These are phyloP conservation scores for Mesorhabditis sp. DNA, from an alignment of 2,888 invertebrate genomes.

Conservation along the genomic window DNA sequence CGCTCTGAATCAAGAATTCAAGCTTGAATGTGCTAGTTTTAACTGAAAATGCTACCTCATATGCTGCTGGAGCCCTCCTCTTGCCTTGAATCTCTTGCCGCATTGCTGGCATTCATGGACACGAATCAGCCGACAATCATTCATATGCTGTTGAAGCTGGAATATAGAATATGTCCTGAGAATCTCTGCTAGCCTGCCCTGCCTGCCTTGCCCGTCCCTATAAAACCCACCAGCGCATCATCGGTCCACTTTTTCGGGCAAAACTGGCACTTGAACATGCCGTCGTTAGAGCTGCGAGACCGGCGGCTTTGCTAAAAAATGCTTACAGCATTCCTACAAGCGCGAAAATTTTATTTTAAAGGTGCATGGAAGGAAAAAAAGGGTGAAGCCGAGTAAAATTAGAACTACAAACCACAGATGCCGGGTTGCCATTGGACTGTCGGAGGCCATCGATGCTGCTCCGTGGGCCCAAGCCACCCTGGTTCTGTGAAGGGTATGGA, in stretches of 20 bases:
- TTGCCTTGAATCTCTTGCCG: conserved; percentile 48
- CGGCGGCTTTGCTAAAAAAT: conserved; percentile 14
- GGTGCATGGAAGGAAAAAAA: not conserved
- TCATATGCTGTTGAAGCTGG: conserved; percentile 49
- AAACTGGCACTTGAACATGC: conserved; percentile 45
- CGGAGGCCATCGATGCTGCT: not conserved
- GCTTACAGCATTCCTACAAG: not conserved
- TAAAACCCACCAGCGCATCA: conserved; percentile 28
- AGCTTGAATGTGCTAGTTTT: too few species aligned
- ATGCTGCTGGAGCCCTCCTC: conserved; percentile 56
- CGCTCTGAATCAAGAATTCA: too few species aligned
- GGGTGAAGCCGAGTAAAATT: not conserved
- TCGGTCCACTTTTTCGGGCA: conserved; percentile 48
- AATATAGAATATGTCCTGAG: conserved; percentile 9
- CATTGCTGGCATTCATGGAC: conserved; percentile 49
- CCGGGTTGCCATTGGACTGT: not conserved
- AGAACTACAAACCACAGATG: not conserved
- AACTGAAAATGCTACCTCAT: conserved; percentile 13
- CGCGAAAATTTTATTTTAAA: not conserved
- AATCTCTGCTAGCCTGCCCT: too few species aligned
- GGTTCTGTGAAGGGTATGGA: too few species aligned
- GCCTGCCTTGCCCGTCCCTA: too few species aligned
- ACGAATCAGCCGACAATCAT: conserved; percentile 43
- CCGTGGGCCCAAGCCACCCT: too few species aligned
- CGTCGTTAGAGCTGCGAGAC: conserved; percentile 28